A percentile compares a stretch with the other conserved stretches of the same genome.
These are phyloP conservation scores for Eumaeus atala DNA, from an alignment of 1,140 invertebrate genomes.

Conservation along the genomic window DNA sequence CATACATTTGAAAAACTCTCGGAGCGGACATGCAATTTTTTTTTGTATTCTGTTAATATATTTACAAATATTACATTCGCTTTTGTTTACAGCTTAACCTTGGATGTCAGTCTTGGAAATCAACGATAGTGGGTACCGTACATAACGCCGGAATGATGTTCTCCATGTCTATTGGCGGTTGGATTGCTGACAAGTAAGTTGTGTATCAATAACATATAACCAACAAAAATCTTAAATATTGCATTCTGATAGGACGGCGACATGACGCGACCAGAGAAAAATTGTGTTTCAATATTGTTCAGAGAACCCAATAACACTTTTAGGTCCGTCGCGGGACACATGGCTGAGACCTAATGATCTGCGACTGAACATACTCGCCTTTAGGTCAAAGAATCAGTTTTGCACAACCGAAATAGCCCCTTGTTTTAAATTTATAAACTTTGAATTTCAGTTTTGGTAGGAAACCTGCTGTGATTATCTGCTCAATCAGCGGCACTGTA, in stretches of 20 bases:
- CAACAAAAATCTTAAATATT: too few relatives aligned
- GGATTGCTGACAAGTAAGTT: constrained; percentile 5
- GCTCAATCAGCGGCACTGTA: neutral
- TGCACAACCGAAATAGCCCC: too few relatives aligned
- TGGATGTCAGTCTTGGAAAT: constrained; percentile 51
- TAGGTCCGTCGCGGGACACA: too few relatives aligned
- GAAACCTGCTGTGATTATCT: neutral
- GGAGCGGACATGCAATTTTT: too few relatives aligned
- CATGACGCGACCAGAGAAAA: neutral
- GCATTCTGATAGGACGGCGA: too few relatives aligned
- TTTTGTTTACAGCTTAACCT: constrained; percentile 45
- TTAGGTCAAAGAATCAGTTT: too few relatives aligned
- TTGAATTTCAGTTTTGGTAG: neutral
- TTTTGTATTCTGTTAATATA: neutral
- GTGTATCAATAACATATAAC: too few relatives aligned
- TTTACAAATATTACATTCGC: neutral
- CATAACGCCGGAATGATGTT: constrained; percentile 55
- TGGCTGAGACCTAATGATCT: too few relatives aligned
- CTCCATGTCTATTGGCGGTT: neutral
- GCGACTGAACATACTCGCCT: neutral
- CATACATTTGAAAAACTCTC: neutral
- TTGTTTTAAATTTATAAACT: neutral
- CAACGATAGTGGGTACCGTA: constrained; percentile 44
- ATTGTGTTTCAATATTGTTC: neutral
- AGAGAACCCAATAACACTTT: neutral